Base-by-base conservation (phyloP, 2,113 vertebrate genomes). In the Laticauda colubrina region DNA sequence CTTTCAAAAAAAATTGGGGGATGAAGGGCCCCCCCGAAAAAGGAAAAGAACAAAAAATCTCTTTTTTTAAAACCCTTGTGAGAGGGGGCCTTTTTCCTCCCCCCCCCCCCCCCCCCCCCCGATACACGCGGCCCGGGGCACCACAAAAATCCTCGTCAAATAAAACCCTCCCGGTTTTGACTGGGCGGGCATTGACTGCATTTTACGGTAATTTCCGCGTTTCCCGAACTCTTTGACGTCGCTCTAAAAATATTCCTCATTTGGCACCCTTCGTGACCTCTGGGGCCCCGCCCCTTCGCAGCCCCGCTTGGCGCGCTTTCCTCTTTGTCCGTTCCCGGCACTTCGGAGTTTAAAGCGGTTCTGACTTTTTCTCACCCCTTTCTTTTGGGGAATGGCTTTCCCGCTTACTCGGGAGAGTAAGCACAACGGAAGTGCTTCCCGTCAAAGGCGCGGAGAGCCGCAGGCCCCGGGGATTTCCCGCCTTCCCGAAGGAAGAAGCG, bases 141-240 rank as follows among this genome's bases (percentile, higher is more conserved):
- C 45, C 11, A 43, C 21, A 20, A 9, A 91, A 55, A 26, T 5
- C 34, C 23, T 26, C 2, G 75, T 5, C 8, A 43, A 21, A 29
- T 51, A 15, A 89, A 57, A 48, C 5, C 14, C 4, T 2, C 39
- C 53, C 26, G 54, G 39, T 20, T 10, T 34, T 61, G 39, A 3
- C 1, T 64, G 39, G 26, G 61, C 29, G 85, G 14, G 23, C 43
- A 4, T 85, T n/a, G 81, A 89, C 87, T 15, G 64, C 10, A 3
- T 23, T 91, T 93, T 91, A 91, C 86, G 86, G 90, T 93, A 91
- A 29, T 64, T 48, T 43, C 92, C 59, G 75, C 7, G 14, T 23
- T n/a, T 20, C 26, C 81, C 55, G 45, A 59, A 4, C 21, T 29
- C 5, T 55, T 39, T 51, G 34, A 29, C 45, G 87, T 26, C 4